These are phyloP conservation scores for Oscheius myriophilus DNA, from an alignment of 2,888 invertebrate species.

Conservation along the genomic window DNA sequence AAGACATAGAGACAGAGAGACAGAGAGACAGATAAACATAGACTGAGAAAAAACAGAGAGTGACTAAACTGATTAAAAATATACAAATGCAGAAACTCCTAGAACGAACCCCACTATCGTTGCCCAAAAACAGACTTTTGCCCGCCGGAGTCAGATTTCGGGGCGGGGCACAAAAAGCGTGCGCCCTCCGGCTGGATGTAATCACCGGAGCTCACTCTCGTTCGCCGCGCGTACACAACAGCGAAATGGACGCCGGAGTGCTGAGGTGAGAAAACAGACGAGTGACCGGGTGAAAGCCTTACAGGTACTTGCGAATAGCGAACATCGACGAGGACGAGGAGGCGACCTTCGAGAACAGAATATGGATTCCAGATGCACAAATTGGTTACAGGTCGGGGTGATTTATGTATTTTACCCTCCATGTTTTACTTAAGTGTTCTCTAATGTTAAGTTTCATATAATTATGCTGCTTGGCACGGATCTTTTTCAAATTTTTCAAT, in stretches of 20 bases:
- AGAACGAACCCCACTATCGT: too few species aligned
- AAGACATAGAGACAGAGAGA: too few species aligned
- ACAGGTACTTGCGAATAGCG: slow-evolving; percentile 16
- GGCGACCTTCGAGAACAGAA: slow-evolving; percentile 29
- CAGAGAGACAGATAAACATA: too few species aligned
- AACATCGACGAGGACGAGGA: slow-evolving; percentile 31
- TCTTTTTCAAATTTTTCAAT: too few species aligned
- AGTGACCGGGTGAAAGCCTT: not conserved
- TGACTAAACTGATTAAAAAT: too few species aligned
- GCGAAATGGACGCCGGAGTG: slow-evolving; percentile 20
- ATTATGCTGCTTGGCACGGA: not conserved
- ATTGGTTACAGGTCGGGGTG: slow-evolving; percentile 44
- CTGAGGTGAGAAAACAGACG: slow-evolving; percentile 13
- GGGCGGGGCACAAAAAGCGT: slow-evolving; percentile 15
- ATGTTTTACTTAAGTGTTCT: not conserved
- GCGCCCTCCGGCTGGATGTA: slow-evolving; percentile 21
- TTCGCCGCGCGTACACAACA: slow-evolving; percentile 22
- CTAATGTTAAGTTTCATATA: not conserved
- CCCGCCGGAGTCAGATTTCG: slow-evolving; percentile 13
- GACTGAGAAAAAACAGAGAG: too few species aligned
- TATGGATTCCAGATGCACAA: slow-evolving; percentile 61
- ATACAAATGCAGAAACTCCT: too few species aligned
- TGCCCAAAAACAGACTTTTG: slow-evolving; percentile 3
- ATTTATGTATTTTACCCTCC: not conserved
- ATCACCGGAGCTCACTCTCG: slow-evolving; percentile 17